Percentiles rank a stretch among this genome's conserved stretches.
Conservation (phyloP, 2,888 invertebrate species). For the Muscina levida region DNA sequence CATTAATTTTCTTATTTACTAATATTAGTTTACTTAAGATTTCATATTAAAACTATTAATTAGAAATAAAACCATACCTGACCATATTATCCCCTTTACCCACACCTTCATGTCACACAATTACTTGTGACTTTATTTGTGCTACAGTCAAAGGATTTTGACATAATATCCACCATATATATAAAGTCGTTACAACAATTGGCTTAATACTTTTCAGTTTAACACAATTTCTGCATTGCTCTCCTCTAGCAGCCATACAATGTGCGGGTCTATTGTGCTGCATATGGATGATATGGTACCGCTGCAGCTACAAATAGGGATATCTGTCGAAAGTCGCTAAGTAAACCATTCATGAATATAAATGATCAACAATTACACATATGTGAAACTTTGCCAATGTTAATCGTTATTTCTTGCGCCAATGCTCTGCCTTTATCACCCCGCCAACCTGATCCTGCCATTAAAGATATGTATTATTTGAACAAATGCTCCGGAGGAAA, state of each 20-base stretch:
- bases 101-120: too few species aligned
- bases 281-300: conserved; percentile 10
- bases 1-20: too few species aligned
- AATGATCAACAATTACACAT: conserved; percentile 53
- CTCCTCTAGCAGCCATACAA: too few species aligned
- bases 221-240: background rate
- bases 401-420: background rate
- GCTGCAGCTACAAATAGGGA: background rate
- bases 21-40: too few species aligned
- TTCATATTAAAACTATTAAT: too few species aligned
- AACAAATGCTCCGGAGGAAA: conserved; percentile 61
- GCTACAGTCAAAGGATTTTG: conserved; percentile 2
- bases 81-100: too few species aligned
- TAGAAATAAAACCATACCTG: too few species aligned
- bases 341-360: conserved; percentile 47
- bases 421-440: conserved; percentile 9
- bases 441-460: conserved; percentile 25
- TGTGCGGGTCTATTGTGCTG: conserved; percentile 39
- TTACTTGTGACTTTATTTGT: conserved; percentile 5
- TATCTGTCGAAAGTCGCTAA: conserved; percentile 1
- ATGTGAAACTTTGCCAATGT: conserved; percentile 35
- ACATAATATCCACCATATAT: conserved; percentile 3
- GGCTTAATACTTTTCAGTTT: background rate
- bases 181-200: background rate
- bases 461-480: conserved; percentile 51